These are phyloP conservation scores for Oreonectes daqikongensis DNA, from an alignment of 2,797 vertebrate species.

Conservation along the genomic window DNA sequence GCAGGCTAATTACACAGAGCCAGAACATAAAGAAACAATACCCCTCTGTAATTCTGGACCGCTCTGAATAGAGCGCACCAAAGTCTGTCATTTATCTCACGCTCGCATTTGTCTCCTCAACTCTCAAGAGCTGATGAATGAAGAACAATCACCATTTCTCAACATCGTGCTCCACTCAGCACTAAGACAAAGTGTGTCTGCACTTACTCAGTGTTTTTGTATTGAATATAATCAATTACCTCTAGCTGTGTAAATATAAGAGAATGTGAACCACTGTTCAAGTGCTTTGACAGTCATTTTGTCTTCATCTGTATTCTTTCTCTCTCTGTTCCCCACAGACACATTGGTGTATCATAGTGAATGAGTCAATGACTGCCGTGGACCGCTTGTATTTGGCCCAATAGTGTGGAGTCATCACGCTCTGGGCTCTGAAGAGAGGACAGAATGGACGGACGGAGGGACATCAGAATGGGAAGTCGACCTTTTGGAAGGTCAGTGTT, in stretches of 20 bases:
- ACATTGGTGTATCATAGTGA: conserved; percentile 42
- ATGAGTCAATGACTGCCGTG: conserved; percentile 44
- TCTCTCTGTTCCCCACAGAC: conserved; percentile 33
- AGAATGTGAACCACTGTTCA: conserved; percentile 24
- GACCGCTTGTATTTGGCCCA: conserved; percentile 37
- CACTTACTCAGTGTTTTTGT: conserved; percentile 48
- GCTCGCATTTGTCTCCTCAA: conserved; percentile 17
- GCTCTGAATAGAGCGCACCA: neutral
- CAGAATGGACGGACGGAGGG: conserved; percentile 8
- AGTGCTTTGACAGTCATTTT: conserved; percentile 46
- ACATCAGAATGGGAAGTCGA: neutral
- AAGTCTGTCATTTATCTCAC: conserved; percentile 39
- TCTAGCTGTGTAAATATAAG: conserved; percentile 45
- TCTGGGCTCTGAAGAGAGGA: conserved; percentile 34
- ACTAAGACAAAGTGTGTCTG: conserved; percentile 15
- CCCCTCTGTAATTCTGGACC: neutral
- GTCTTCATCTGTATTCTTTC: conserved; percentile 50
- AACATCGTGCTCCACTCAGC: conserved; percentile 17
- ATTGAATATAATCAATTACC: conserved; percentile 54
- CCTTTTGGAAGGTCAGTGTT: conserved; percentile 32
- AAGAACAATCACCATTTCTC: conserved; percentile 46
- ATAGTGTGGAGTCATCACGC: conserved; percentile 34
- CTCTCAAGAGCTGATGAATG: conserved; percentile 49
- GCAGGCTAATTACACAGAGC: conserved; percentile 9
- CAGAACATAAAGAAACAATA: conserved; percentile 2